Evolutionary conservation across 2,113 vertebrate species (phyloP).

Genomic region (Menidia beryllina): DNA sequence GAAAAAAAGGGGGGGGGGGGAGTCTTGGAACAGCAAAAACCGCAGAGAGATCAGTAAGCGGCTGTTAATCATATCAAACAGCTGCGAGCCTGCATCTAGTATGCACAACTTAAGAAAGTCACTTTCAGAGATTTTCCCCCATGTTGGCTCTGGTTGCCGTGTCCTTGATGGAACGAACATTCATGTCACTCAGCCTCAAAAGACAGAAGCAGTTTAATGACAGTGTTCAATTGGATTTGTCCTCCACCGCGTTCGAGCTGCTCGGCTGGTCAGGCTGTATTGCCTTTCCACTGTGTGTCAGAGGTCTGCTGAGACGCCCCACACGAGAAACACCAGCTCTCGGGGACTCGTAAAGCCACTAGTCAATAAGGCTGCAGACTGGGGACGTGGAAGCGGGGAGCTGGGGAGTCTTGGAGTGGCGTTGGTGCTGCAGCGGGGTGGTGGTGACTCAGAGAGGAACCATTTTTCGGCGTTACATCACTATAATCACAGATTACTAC

Average conservation of each 20-base stretch:
- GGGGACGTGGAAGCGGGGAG: constrained; percentile 55
- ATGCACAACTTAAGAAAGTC: background rate
- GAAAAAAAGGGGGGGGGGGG: background rate
- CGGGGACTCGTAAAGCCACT: constrained; percentile 36
- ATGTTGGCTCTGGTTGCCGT: constrained; percentile 1
- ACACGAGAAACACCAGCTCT: constrained; percentile 41
- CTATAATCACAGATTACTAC: constrained; percentile 4
- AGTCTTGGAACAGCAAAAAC: no score
- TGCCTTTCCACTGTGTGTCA: constrained; percentile 39
- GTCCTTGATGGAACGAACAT: constrained; percentile 10
- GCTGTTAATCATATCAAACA: background rate
- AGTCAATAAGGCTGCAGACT: constrained; percentile 60
- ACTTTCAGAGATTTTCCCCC: background rate
- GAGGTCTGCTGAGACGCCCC: constrained; percentile 47
- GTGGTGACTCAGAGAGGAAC: constrained; percentile 48
- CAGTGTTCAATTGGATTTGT: constrained; percentile 46
- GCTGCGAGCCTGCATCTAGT: background rate
- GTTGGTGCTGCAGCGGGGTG: background rate
- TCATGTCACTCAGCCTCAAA: constrained; percentile 24
- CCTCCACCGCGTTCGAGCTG: constrained; percentile 29
- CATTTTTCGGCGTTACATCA: constrained; percentile 66
- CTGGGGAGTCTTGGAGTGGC: constrained; percentile 52
- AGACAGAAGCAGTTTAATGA: constrained; percentile 11
- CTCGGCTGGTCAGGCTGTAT: constrained; percentile 23
- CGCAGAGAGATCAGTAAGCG: no score